Evolutionary conservation across 2,113 vertebrate species (phyloP), one percentile per base, ranked within the genome.

Genomic region (Harpagus bidentatus): DNA sequence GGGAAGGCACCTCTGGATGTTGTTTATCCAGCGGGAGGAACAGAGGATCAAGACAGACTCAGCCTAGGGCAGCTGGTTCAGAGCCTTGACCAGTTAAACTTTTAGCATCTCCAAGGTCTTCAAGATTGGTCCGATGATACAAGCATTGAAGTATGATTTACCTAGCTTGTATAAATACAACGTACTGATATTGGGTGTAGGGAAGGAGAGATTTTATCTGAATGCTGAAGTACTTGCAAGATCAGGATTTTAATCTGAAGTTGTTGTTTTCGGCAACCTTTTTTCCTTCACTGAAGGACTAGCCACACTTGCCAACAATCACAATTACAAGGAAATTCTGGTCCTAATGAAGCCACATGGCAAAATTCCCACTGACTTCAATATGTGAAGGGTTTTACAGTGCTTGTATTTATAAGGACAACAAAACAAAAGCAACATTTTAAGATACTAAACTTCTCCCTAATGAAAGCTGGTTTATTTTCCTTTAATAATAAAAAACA

Each of bases 321-420:
- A 73, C 71, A 70, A 52, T 83, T 73, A 59, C 32, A 78, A 88
- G 95, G 92, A 97, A 91, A 91, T 95, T 74, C 85, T 85, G 82
- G 48, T 85, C 66, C 66, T 94, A 45, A 19, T 91, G 92, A 88
- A 95, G 69, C 34, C 61, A 32, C n/a, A 21, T 86, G 86, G 77
- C 80, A 89, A 29, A 93, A 82, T 56, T 95, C 77, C 69, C 73
- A 72, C n/a, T 81, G 82, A 77, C 67, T 95, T 94, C 62, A 90
- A 29, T 72, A 74, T 0, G 1, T 48, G n/a, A 89, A 66, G 59
- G 59, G 28, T 78, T 94, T 86, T 88, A 53, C 65, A 53, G 61
- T 61, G 80, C 52, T 93, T 92, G 15, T 92, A 28, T 78, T 70
- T 95, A 16, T 26, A 50, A 96, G 20, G 20, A n/a, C 43, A 67